These are phyloP conservation scores for Pardalotus punctatus DNA, from an alignment of 2,113 vertebrate species.

Conservation along the genomic window DNA sequence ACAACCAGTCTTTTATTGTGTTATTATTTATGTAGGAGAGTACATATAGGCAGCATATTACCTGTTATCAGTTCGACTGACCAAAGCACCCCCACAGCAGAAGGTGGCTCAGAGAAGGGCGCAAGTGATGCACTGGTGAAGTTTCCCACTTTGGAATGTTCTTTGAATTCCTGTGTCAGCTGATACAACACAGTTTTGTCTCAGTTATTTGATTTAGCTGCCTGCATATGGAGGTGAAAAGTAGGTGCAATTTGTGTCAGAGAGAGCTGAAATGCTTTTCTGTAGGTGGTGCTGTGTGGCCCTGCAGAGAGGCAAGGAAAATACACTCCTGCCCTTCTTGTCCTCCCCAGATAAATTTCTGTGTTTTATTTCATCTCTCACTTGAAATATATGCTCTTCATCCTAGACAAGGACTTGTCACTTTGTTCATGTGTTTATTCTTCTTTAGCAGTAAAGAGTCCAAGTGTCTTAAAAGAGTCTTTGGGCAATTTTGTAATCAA, in stretches of 20 bases:
- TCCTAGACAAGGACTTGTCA: neutral
- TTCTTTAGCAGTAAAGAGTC: neutral
- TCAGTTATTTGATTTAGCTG: neutral
- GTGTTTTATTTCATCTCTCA: neutral
- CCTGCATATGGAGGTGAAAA: neutral
- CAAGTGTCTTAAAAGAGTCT: neutral
- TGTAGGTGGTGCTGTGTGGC: neutral
- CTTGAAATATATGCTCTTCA: neutral
- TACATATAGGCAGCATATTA: neutral
- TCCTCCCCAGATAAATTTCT: neutral
- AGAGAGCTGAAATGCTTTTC: neutral
- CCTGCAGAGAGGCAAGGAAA: neutral
- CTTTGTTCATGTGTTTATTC: neutral
- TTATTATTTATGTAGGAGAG: neutral
- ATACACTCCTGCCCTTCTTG: neutral
- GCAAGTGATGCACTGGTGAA: neutral
- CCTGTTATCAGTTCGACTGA: neutral
- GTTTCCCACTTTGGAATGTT: neutral
- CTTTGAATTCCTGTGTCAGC: neutral
- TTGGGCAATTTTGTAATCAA: neutral
- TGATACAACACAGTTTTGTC: neutral
- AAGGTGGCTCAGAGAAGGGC: neutral
- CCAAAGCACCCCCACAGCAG: fast-evolving
- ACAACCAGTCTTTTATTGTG: neutral
- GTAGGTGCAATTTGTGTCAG: too few relatives aligned